Evolutionary conservation across 2,888 invertebrate genomes (phyloP).

Genomic region (Athripsodes cinereus): DNA sequence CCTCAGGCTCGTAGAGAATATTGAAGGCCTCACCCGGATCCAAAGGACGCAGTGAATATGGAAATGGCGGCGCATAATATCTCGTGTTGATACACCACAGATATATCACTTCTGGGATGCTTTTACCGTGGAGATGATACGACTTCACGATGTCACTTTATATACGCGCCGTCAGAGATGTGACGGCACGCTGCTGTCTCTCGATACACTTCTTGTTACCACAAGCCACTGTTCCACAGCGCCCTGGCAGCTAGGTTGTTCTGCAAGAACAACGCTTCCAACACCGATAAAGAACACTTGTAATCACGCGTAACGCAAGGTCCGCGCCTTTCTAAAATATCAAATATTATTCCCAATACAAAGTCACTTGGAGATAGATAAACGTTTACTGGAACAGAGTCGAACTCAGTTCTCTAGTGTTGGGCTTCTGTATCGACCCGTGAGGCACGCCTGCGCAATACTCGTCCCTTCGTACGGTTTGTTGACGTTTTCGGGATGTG

Average conservation of each 20-base stretch:
- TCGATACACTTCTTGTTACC: conserved; percentile 2
- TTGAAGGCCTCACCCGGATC: conserved; percentile 10
- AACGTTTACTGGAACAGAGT: background rate
- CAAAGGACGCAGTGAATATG: conserved; percentile 1
- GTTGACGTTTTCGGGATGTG: conserved; percentile 21
- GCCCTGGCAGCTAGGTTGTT: too few relatives aligned
- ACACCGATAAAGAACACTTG: conserved; percentile 29
- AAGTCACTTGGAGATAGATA: background rate
- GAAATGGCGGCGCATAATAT: conserved; percentile 24
- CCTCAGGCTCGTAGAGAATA: conserved; percentile 15
- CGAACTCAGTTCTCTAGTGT: conserved; percentile 26
- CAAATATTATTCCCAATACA: background rate
- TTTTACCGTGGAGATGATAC: conserved; percentile 20
- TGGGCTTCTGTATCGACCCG: conserved; percentile 37
- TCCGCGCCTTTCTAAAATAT: background rate
- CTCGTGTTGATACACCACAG: conserved; percentile 36
- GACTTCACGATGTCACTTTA: background rate
- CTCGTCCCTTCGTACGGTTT: conserved; percentile 11
- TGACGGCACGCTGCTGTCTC: conserved; percentile 5
- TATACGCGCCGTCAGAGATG: conserved; percentile 28
- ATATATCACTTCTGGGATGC: conserved; percentile 40
- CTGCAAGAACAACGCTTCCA: conserved; percentile 35
- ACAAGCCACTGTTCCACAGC: background rate
- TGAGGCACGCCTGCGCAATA: conserved; percentile 38
- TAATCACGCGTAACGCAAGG: background rate